phyloP scores from a whole-genome alignment of 2,113 vertebrate genomes.

The Melozone crissalis region DNA sequence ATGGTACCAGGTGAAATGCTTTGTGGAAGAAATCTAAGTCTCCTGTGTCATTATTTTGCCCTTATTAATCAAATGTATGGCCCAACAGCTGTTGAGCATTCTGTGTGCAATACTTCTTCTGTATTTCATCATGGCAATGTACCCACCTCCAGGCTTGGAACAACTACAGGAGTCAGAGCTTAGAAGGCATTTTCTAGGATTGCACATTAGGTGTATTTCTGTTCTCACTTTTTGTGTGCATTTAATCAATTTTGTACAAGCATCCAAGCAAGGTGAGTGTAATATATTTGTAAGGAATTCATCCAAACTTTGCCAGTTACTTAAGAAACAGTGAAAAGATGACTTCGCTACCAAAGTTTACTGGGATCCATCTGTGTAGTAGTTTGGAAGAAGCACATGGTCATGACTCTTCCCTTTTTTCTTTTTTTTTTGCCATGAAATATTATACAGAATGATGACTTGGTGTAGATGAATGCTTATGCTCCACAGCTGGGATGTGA shows the following conservation, averaged over 20 bases:
- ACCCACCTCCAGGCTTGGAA: background rate
- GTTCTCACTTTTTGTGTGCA: background rate
- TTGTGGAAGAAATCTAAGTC: conserved; percentile 5
- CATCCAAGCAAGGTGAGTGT: background rate
- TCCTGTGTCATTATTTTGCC: background rate
- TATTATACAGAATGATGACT: background rate
- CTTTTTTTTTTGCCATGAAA: background rate
- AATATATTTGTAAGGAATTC: background rate
- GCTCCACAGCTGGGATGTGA: background rate
- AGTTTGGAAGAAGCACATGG: background rate
- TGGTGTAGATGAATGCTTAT: background rate
- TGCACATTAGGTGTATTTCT: background rate
- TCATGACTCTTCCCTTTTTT: background rate
- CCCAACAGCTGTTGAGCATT: conserved; percentile 1
- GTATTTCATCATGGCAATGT: background rate
- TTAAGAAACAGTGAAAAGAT: background rate
- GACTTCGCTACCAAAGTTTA: background rate
- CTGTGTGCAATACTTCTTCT: background rate
- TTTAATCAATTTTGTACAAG: background rate
- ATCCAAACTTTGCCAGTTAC: background rate
- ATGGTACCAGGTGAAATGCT: conserved; percentile 15
- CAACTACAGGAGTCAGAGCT: background rate
- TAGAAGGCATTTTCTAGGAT: background rate
- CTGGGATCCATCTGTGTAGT: background rate
- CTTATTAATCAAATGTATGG: background rate